Evolutionary conservation across 2,797 vertebrate species (phyloP).

Genomic region (Podarcis lilfordi): DNA sequence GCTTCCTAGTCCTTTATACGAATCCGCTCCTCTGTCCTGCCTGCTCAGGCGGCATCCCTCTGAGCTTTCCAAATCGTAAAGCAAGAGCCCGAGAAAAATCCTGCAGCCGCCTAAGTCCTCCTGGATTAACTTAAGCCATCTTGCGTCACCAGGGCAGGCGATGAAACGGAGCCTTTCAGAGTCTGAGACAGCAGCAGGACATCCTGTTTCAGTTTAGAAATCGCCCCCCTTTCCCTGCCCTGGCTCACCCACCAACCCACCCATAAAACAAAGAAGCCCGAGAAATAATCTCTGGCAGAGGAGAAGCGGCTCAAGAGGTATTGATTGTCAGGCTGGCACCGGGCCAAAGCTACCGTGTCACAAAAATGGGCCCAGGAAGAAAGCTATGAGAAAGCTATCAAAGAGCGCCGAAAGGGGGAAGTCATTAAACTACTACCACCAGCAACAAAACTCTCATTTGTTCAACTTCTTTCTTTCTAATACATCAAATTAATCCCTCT

Average conservation of each 20-base stretch:
- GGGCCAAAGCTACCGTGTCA: conserved; percentile 75
- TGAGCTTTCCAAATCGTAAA: conserved; percentile 59
- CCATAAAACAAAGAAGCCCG: conserved; percentile 82
- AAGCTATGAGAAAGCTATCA: conserved; percentile 74
- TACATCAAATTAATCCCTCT: conserved; percentile 59
- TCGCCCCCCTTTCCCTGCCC: conserved; percentile 69
- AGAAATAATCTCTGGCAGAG: conserved; percentile 83
- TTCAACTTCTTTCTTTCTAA: not conserved
- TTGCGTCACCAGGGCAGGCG: conserved; percentile 35
- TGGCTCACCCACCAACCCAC: conserved; percentile 69
- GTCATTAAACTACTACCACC: conserved; percentile 69
- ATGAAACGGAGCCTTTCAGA: conserved; percentile 70
- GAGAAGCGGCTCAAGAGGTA: conserved; percentile 78
- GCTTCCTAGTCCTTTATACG: conserved; percentile 47
- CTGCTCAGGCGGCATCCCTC: conserved; percentile 50
- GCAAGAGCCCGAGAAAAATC: conserved; percentile 47
- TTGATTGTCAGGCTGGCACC: conserved; percentile 88
- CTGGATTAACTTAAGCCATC: conserved; percentile 80
- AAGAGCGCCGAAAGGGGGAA: conserved; percentile 75
- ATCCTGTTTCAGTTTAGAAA: conserved; percentile 88
- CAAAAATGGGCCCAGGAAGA: conserved; percentile 60
- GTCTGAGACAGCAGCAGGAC: conserved; percentile 83
- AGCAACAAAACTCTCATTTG: conserved; percentile 47
- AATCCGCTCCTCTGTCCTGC: conserved; percentile 30
- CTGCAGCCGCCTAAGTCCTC: conserved; percentile 61